A percentile compares a stretch with the other conserved stretches of the same genome.
Evolutionary conservation across 2,113 vertebrate genomes (phyloP).

Genomic region (Lagopus leucura): DNA sequence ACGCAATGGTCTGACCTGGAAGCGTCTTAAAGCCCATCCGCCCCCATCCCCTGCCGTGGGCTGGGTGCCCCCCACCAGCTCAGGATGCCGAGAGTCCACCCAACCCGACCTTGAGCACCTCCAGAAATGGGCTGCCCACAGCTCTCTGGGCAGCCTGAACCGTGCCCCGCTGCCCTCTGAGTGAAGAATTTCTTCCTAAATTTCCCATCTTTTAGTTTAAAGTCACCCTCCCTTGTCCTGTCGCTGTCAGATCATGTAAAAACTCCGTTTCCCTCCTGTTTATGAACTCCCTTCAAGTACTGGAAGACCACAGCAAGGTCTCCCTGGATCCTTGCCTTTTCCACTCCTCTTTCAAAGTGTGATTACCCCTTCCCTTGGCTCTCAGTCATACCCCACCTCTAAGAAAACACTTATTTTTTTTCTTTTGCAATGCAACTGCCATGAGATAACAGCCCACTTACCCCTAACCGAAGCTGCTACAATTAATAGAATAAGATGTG

Average conservation of each 20-base stretch:
- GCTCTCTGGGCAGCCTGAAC: too few species aligned
- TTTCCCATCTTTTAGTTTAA: background rate
- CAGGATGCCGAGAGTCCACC: too few species aligned
- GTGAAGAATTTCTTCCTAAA: background rate
- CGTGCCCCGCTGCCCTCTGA: background rate
- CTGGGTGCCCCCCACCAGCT: too few species aligned
- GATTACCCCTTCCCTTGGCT: background rate
- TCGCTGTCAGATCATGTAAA: background rate
- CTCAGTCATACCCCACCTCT: background rate
- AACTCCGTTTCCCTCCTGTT: background rate
- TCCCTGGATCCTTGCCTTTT: background rate
- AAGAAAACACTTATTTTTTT: background rate
- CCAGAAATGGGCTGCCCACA: background rate
- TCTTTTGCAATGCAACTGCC: background rate
- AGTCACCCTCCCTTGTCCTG: background rate
- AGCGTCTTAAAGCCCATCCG: too few species aligned
- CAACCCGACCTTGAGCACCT: too few species aligned
- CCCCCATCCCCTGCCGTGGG: too few species aligned
- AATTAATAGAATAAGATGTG: conserved; percentile 39
- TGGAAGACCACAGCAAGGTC: background rate
- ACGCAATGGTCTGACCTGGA: too few species aligned
- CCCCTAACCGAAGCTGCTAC: background rate
- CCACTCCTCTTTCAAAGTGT: background rate
- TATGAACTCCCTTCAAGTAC: background rate
- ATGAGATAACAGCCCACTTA: background rate